Evolutionary conservation across 2,888 invertebrate genomes (phyloP), one percentile per base, ranked within the genome.

Genomic region (Eupelmus urozonus): DNA sequence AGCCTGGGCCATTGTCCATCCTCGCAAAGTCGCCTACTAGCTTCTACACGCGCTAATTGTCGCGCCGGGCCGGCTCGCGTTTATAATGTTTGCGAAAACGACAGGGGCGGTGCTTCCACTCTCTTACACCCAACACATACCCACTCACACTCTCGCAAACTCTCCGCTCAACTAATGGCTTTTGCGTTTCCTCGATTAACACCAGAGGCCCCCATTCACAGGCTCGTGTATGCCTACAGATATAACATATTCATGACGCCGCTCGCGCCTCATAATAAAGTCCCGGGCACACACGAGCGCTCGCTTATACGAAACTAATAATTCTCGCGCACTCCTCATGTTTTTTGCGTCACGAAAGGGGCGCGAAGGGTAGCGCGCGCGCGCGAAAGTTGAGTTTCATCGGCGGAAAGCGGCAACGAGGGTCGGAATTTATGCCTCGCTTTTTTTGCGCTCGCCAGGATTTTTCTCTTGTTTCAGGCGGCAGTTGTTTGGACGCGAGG

Each of bases 191-290:
- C 66, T 40, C 75, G 66, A 75, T 75, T 53, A 75, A 75, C 67
- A 42, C 45, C 59, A 40, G 29, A 40, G 42, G 20, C 53, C 9
- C 5, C 18, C n/a, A n/a, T 3, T 55, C 9, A 53, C 18, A 5
- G 0, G 34, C 4, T 18, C 7, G 29, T 1, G 16, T 25, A 16
- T 25, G n/a, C 51, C 20, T 49, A 45, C 45, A 7, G 4, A 40
- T 23, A 5, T 23, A 51, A 57, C 40, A 45, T 63, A 76, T 69
- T 63, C 63, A 76, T 55, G 27, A 40, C 9, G n/a, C n/a, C n/a
- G 29, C 74, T 76, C 69, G 62, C 74, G 74, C 74, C 74, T 75
- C 29, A 16, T 67, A 74, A 74, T 74, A 75, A 75, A 75, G 66
- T 65, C 55, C 27, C 13, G 62, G 49, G 16, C 11, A 49, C 9